Evolutionary conservation across 1,140 invertebrate genomes (phyloP).

Genomic region (Calephelis nemesis): DNA sequence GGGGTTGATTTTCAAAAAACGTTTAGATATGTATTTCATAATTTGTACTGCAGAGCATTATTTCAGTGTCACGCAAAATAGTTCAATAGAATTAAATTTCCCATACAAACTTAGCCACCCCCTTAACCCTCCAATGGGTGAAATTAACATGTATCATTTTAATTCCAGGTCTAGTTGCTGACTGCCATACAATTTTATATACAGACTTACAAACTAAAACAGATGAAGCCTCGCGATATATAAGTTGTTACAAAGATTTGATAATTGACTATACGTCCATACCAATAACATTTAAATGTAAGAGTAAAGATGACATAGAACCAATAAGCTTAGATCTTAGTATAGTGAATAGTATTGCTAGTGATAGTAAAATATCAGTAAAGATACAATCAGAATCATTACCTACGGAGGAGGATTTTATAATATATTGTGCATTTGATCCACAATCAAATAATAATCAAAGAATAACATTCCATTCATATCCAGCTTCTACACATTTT

Average conservation of each 20-base stretch:
- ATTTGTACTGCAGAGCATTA: no score
- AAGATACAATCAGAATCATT: slow-evolving; percentile 64
- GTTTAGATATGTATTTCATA: no score
- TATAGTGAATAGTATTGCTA: slow-evolving; percentile 37
- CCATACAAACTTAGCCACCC: no score
- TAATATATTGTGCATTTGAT: slow-evolving; percentile 60
- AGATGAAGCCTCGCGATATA: slow-evolving; percentile 41
- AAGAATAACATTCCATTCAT: slow-evolving; percentile 77
- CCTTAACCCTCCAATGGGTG: no score
- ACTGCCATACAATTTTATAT: slow-evolving; percentile 78
- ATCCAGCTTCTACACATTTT: slow-evolving; percentile 81
- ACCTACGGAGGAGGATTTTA: slow-evolving; percentile 58
- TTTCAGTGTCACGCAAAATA: no score
- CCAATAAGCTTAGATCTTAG: slow-evolving; percentile 58
- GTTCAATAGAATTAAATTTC: no score
- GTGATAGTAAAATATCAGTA: slow-evolving; percentile 48
- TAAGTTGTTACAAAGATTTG: slow-evolving; percentile 57
- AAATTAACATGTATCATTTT: neutral
- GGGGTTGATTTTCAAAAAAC: no score
- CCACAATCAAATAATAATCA: slow-evolving; percentile 42
- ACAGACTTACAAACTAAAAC: slow-evolving; percentile 79
- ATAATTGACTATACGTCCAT: slow-evolving; percentile 48
- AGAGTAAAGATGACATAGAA: slow-evolving; percentile 45
- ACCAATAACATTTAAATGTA: slow-evolving; percentile 55
- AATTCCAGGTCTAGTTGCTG: slow-evolving; percentile 69